Conservation (phyloP, 1,140 invertebrate species). For the Paralvinella palmiformis region DNA sequence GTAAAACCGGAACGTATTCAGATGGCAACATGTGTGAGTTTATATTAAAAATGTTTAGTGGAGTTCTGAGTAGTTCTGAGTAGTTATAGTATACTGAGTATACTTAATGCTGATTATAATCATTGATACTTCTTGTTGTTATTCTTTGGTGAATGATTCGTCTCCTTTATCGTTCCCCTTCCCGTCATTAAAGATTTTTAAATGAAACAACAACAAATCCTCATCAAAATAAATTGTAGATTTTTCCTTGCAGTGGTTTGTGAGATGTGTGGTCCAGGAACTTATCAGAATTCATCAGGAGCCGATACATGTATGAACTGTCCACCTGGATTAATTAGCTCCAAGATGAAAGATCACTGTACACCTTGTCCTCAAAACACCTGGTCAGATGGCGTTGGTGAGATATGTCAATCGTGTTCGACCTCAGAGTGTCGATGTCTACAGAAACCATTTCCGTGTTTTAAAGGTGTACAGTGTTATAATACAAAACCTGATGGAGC, state of each 20-base stretch:
- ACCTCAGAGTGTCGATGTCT: slow-evolving; percentile 28
- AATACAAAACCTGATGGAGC: slow-evolving; percentile 25
- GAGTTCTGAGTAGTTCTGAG: too few species aligned
- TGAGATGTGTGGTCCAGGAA: slow-evolving; percentile 28
- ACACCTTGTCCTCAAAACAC: slow-evolving; percentile 25
- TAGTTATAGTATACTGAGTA: too few species aligned
- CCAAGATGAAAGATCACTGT: slow-evolving; percentile 29
- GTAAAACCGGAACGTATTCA: slow-evolving; percentile 29
- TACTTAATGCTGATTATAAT: too few species aligned
- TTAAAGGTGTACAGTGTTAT: slow-evolving; percentile 21
- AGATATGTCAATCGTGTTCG: slow-evolving; percentile 9
- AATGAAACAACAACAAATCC: too few species aligned
- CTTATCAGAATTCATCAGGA: slow-evolving; percentile 27
- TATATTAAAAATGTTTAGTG: too few species aligned
- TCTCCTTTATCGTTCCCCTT: too few species aligned
- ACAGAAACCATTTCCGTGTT: slow-evolving; percentile 19
- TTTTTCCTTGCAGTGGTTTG: slow-evolving; percentile 34
- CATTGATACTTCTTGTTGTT: too few species aligned
- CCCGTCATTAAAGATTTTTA: too few species aligned
- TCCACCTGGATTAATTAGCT: slow-evolving; percentile 27
- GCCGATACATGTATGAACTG: slow-evolving; percentile 28
- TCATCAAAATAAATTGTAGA: too few species aligned
- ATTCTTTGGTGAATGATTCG: too few species aligned
- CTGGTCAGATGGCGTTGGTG: slow-evolving; percentile 21
- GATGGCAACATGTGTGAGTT: too few species aligned